Evolutionary conservation across 2,888 invertebrate species (phyloP), one percentile per base, ranked within the genome.

Genomic region (Erynnis tages): DNA sequence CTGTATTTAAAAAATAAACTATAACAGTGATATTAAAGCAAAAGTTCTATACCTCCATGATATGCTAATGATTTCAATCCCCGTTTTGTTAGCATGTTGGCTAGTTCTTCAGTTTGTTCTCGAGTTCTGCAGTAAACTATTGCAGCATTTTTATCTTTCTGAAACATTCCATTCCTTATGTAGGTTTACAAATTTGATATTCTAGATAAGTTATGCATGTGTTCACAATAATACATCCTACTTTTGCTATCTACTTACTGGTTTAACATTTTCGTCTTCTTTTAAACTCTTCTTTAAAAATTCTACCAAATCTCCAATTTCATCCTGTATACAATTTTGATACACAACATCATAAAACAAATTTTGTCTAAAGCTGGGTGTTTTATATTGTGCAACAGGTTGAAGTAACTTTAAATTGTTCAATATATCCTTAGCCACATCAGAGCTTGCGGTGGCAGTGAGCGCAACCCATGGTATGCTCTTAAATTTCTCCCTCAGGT

Each of bases 51-150:
- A 92, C 95, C 98, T 60, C 96, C 97, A 89, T 99, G 98, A 88
- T 98, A 99, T 47, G 98, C 94, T 48, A 93, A 87, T 14, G 97
- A 91, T 61, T 91, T 91, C 16, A 98, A 85, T 48, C 96, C 96
- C 71, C 93, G 91, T 56, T 92, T 91, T 19, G 91, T 92, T 47
- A 99, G 90, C 73, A 93, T 93, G 34, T 91, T 85, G 0, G 98
- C 96, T 56, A 99, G 89, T 54, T 94, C 92, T 73, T 96, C 96
- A 41, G 98, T 98, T 59, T 95, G 93, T 64, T 98, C 97, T 56
- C 98, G 91, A 0, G 98, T 98, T 56, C 99, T 92, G 76, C 98
- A 98, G 80, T 99, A 99, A 53, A 99, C 93, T 64, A 99, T 98
- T 2, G 96, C 98, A 79, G 96, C 96, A 78, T 79, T 89, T 69